Percentiles rank a stretch among this genome's conserved stretches.
These are phyloP conservation scores for Panagrolaimus sp. DNA, from an alignment of 1,140 invertebrate species.

Conservation along the genomic window DNA sequence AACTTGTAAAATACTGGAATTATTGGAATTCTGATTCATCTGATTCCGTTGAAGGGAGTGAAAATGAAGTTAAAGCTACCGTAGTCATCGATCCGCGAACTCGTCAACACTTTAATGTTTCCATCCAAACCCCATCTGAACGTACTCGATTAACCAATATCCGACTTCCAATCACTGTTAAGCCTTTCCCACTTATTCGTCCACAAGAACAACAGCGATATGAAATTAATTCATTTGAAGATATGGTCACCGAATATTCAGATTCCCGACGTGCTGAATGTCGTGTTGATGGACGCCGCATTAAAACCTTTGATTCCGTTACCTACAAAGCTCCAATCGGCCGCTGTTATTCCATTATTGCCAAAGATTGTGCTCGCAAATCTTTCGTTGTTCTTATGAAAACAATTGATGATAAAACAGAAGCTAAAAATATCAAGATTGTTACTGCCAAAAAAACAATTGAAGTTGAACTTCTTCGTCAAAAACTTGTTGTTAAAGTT, in stretches of 20 bases:
- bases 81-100: slow-evolving; percentile 31
- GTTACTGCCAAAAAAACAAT: slow-evolving; percentile 19
- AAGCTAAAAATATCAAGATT: slow-evolving; percentile 32
- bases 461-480: slow-evolving; percentile 22
- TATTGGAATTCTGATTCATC: slow-evolving; percentile 38
- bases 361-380: slow-evolving; percentile 28
- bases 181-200: slow-evolving; percentile 25
- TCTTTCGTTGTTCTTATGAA: slow-evolving; percentile 34
- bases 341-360: slow-evolving; percentile 30
- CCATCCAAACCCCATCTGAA: slow-evolving; percentile 23
- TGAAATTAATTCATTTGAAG: neutral
- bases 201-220: neutral
- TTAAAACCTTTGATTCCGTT: slow-evolving; percentile 32
- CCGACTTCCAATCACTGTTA: slow-evolving; percentile 25
- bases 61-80: slow-evolving; percentile 16
- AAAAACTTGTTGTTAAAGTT: slow-evolving; percentile 12
- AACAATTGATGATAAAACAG: neutral
- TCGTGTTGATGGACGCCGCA: slow-evolving; percentile 20
- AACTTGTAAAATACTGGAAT: slow-evolving; percentile 28
- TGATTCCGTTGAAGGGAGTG: neutral
- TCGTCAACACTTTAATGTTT: slow-evolving; percentile 28
- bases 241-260: slow-evolving; percentile 16
- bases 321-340: slow-evolving; percentile 17
- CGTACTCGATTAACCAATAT: slow-evolving; percentile 20
- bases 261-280: slow-evolving; percentile 27